Evolutionary conservation across 2,888 invertebrate species (phyloP).

Genomic region (Melanotus villosus): DNA sequence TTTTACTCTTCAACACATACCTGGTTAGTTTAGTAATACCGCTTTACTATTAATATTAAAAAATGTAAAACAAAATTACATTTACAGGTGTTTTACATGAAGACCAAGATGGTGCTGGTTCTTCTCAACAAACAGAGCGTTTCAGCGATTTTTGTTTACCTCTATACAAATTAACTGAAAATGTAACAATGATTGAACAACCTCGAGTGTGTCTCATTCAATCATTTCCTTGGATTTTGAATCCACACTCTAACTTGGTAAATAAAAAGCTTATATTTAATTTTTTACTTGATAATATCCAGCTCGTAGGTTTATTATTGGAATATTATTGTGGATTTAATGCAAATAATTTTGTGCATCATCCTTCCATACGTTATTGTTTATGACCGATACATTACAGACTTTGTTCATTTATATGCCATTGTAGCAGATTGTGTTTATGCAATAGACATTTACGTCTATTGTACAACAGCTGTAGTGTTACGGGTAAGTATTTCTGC

Average conservation of each 20-base stretch:
- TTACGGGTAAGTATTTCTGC: conserved; percentile 3
- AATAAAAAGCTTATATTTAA: neutral
- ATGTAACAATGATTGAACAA: conserved; percentile 30
- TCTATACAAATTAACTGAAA: conserved; percentile 17
- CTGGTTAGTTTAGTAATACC: too few species aligned
- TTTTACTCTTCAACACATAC: too few species aligned
- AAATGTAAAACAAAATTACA: too few species aligned
- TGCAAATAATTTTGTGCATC: conserved; percentile 18
- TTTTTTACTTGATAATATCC: neutral
- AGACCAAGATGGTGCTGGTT: too few species aligned
- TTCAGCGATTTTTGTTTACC: conserved; percentile 12
- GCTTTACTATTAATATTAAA: too few species aligned
- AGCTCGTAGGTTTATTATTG: conserved; percentile 3
- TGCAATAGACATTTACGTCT: neutral
- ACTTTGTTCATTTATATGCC: neutral
- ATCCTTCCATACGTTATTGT: conserved; percentile 22
- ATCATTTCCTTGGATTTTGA: conserved; percentile 31
- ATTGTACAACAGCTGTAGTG: conserved; percentile 25
- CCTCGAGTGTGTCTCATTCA: conserved; percentile 1
- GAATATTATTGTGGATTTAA: neutral
- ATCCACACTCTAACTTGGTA: conserved; percentile 24
- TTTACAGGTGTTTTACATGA: too few species aligned
- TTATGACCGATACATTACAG: neutral
- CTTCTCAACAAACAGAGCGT: too few species aligned
- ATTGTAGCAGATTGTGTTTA: conserved; percentile 18